Evolutionary conservation across 2,797 vertebrate species (phyloP).

Genomic region (Avahi laniger): DNA sequence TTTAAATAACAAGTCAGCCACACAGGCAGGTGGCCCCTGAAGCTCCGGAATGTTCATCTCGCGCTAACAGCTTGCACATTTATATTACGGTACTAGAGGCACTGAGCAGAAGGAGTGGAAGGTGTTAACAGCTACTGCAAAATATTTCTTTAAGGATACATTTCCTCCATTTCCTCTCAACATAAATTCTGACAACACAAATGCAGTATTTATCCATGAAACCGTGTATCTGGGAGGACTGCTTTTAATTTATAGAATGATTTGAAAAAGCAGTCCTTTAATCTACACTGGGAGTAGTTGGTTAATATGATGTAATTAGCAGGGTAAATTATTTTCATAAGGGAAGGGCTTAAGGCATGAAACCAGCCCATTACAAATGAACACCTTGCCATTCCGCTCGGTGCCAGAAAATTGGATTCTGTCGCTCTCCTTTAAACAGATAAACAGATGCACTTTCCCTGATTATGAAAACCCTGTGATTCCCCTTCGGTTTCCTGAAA

Average conservation of each 20-base stretch:
- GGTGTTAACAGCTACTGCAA: slow-evolving; percentile 87
- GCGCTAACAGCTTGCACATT: slow-evolving; percentile 84
- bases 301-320: slow-evolving; percentile 66
- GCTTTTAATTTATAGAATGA: slow-evolving; percentile 81
- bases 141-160: slow-evolving; percentile 84
- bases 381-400: slow-evolving; percentile 34
- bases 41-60: slow-evolving; percentile 80
- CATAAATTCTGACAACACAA: slow-evolving; percentile 86
- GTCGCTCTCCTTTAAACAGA: neutral
- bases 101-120: slow-evolving; percentile 80
- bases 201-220: slow-evolving; percentile 76
- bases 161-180: slow-evolving; percentile 85
- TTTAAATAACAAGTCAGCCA: slow-evolving; percentile 80
- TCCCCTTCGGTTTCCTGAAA: neutral
- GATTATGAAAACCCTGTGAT: neutral
- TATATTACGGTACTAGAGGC: slow-evolving; percentile 77
- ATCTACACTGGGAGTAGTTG: slow-evolving; percentile 46
- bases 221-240: slow-evolving; percentile 81
- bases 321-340: slow-evolving; percentile 71
- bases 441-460: neutral
- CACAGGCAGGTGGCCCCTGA: slow-evolving; percentile 79
- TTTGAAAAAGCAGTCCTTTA: slow-evolving; percentile 58
- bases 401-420: neutral
- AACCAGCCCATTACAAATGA: slow-evolving; percentile 25
- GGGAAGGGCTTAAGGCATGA: slow-evolving; percentile 26